Conservation (phyloP, 2,888 invertebrate species). For the Argyra leucocephala region DNA sequence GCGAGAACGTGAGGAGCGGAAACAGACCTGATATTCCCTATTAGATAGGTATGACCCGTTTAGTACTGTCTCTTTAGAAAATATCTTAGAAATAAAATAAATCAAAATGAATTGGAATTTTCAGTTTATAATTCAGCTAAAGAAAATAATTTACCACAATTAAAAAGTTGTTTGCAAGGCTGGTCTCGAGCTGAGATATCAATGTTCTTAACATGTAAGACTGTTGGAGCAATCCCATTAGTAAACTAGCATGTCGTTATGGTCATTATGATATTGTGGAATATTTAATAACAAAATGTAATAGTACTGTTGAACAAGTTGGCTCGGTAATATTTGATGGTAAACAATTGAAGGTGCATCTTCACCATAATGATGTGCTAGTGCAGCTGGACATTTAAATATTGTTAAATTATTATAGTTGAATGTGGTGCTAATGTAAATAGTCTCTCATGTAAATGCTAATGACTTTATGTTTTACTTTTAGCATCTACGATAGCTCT, state of each 20-base stretch:
- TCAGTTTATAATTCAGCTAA: constrained; percentile 75
- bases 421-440: constrained; percentile 84
- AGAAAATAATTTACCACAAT: constrained; percentile 72
- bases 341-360: constrained; percentile 92
- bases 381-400: constrained; percentile 86
- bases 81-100: too few relatives aligned
- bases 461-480: constrained; percentile 31
- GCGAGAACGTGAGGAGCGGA: too few relatives aligned
- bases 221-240: constrained; percentile 86
- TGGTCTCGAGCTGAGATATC: constrained; percentile 74
- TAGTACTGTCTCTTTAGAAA: too few relatives aligned
- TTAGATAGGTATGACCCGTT: too few relatives aligned
- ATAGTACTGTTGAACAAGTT: constrained; percentile 84
- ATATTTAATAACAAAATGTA: constrained; percentile 83
- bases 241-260: constrained; percentile 91
- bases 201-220: constrained; percentile 76
- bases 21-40: too few relatives aligned
- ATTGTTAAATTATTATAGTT: constrained; percentile 77
- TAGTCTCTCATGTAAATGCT: too few relatives aligned
- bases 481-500: constrained; percentile 36
- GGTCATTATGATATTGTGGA: constrained; percentile 90
- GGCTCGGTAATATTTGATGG: constrained; percentile 94
- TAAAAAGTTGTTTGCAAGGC: constrained; percentile 56
- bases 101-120: too few relatives aligned
- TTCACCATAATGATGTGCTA: constrained; percentile 95